Conservation (phyloP, 2,888 invertebrate genomes). For the Didymodactylos carnosus region DNA sequence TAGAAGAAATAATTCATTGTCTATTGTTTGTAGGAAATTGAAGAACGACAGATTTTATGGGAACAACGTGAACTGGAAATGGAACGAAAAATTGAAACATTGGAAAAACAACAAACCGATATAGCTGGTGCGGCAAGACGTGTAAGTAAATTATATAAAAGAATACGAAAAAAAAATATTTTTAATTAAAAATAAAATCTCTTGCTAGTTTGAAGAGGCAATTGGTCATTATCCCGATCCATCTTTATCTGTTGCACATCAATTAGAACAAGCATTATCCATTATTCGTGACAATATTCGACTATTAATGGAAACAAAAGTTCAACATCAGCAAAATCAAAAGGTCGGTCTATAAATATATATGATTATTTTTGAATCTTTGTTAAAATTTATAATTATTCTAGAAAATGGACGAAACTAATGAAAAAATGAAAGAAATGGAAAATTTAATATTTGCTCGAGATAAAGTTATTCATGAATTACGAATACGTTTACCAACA, state of each 20-base stretch:
- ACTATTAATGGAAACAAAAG: constrained; percentile 29
- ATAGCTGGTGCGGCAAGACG: constrained; percentile 31
- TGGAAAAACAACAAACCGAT: constrained; percentile 29
- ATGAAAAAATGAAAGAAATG: not conserved
- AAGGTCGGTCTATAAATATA: too few relatives aligned
- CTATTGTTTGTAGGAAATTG: constrained; percentile 24
- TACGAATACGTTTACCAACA: constrained; percentile 32
- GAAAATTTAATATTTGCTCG: constrained; percentile 27
- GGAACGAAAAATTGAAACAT: constrained; percentile 27
- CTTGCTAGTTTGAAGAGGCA: constrained; percentile 29
- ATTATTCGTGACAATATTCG: constrained; percentile 32
- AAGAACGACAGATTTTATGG: constrained; percentile 38
- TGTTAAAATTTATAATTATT: not conserved
- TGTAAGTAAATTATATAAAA: too few relatives aligned
- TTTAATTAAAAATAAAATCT: not conserved
- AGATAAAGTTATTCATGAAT: constrained; percentile 31
- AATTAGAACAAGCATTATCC: constrained; percentile 31
- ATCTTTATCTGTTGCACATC: constrained; percentile 28
- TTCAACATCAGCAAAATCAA: constrained; percentile 26
- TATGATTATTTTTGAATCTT: not conserved
- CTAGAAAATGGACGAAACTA: not conserved
- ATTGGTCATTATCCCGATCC: constrained; percentile 29
- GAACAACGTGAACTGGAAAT: constrained; percentile 33
- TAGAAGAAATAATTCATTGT: constrained; percentile 2
- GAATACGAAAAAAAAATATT: too few relatives aligned